These are phyloP conservation scores for Scortum barcoo DNA, from an alignment of 2,113 vertebrate genomes.

Conservation along the genomic window DNA sequence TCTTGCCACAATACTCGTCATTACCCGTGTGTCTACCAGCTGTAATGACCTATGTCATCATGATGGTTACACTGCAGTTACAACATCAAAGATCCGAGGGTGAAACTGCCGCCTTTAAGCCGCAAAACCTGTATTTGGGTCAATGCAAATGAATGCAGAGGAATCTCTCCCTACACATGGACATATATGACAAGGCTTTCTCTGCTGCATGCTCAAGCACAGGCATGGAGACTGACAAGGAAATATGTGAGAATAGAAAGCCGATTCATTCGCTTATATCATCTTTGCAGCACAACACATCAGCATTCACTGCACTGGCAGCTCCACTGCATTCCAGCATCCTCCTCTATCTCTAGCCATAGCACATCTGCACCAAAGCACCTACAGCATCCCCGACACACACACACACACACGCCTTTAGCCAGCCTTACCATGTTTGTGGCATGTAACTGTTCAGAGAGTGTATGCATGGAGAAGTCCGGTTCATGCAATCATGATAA, in stretches of 20 bases:
- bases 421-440: conserved; percentile 82
- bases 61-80: conserved; percentile 58
- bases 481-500: conserved; percentile 78
- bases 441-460: conserved; percentile 78
- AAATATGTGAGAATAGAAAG: conserved; percentile 44
- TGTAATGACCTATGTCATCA: conserved; percentile 60
- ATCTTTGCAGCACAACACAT: conserved; percentile 78
- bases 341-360: conserved; percentile 70
- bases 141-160: conserved; percentile 79
- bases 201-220: conserved; percentile 13
- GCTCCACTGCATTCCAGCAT: conserved; percentile 82
- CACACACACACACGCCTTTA: conserved; percentile 25
- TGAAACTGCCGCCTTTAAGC: conserved; percentile 36
- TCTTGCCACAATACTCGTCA: conserved; percentile 33
- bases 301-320: conserved; percentile 81
- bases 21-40: conserved; percentile 51
- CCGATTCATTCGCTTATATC: conserved; percentile 62
- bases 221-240: conserved; percentile 24
- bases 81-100: conserved; percentile 63
- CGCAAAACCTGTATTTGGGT: conserved; percentile 75
- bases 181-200: conserved; percentile 17
- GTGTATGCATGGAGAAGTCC: conserved; percentile 82
- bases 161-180: conserved; percentile 35
- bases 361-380: conserved; percentile 79
- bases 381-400: conserved; percentile 58